Percentiles rank a stretch among this genome's conserved stretches.
These are phyloP conservation scores for Cettia cetti DNA, from an alignment of 2,113 vertebrate genomes.

Conservation along the genomic window DNA sequence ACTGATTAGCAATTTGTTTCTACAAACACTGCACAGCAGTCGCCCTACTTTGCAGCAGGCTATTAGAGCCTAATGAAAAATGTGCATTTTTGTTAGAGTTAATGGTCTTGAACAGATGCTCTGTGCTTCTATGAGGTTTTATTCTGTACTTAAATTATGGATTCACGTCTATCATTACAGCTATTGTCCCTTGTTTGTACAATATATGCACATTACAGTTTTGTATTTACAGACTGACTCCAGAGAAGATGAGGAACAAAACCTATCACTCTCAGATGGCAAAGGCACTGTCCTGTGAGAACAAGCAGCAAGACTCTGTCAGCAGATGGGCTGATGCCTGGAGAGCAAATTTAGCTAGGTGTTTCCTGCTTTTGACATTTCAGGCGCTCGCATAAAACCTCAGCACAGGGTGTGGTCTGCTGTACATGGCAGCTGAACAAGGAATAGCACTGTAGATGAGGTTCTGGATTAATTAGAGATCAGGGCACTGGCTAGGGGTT, in stretches of 20 bases:
- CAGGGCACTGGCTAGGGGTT: rapidly evolving
- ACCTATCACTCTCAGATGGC: rapidly evolving
- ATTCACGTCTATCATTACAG: not conserved
- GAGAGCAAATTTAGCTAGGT: not conserved
- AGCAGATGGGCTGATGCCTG: not conserved
- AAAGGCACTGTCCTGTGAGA: not conserved
- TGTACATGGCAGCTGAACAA: not conserved
- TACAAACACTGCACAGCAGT: constrained; percentile 69
- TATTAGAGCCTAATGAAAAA: constrained; percentile 72
- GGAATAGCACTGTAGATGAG: rapidly evolving
- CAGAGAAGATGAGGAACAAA: not conserved
- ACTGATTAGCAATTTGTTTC: constrained; percentile 73
- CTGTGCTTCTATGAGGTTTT: not conserved
- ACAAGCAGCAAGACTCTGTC: not conserved
- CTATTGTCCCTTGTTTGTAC: not conserved
- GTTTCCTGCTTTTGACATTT: not conserved
- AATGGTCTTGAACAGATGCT: constrained; percentile 63
- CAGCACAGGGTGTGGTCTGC: not conserved
- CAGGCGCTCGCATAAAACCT: not conserved
- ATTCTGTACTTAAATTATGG: constrained; percentile 4
- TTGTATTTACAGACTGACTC: not conserved
- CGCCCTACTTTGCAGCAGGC: constrained; percentile 50
- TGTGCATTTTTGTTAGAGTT: constrained; percentile 69
- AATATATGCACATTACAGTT: not conserved
- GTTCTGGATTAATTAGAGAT: not conserved